A percentile compares a stretch with the other conserved stretches of the same genome.
Evolutionary conservation across 2,797 vertebrate species (phyloP).

Genomic region (Chelmon rostratus): DNA sequence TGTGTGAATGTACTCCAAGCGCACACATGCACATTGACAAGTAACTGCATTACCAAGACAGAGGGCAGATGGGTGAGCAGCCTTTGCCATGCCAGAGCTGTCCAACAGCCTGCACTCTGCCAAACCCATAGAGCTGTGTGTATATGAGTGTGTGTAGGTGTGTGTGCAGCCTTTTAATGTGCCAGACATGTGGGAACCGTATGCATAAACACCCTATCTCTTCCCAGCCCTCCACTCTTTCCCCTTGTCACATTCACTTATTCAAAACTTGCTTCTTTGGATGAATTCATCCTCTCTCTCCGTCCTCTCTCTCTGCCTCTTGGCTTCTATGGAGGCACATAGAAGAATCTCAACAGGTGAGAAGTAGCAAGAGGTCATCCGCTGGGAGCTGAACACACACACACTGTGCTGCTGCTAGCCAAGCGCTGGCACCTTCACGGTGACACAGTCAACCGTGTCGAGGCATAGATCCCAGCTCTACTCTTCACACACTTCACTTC

Average conservation of each 20-base stretch:
- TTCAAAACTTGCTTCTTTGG: conserved; percentile 71
- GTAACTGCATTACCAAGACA: conserved; percentile 77
- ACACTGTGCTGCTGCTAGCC: conserved; percentile 65
- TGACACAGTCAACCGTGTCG: conserved; percentile 72
- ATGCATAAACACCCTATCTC: conserved; percentile 73
- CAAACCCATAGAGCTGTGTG: conserved; percentile 71
- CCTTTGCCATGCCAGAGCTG: conserved; percentile 77
- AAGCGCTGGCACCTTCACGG: conserved; percentile 71
- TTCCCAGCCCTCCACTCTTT: conserved; percentile 66
- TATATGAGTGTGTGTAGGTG: conserved; percentile 49
- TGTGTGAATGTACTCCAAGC: conserved; percentile 51
- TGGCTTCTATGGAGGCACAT: conserved; percentile 50
- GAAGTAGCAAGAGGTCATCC: conserved; percentile 69
- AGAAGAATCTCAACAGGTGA: conserved; percentile 78
- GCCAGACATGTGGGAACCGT: conserved; percentile 72
- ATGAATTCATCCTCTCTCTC: conserved; percentile 61
- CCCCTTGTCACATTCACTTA: conserved; percentile 80
- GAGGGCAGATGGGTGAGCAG: conserved; percentile 82
- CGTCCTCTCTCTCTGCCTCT: conserved; percentile 44
- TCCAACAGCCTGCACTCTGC: conserved; percentile 74
- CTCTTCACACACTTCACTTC: conserved; percentile 66
- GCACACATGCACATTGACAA: conserved; percentile 61
- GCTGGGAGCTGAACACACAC: conserved; percentile 61
- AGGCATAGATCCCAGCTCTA: conserved; percentile 70
- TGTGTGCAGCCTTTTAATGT: conserved; percentile 63